Evolutionary conservation across 2,797 vertebrate genomes (phyloP).

Genomic region (Apodemus agrarius): DNA sequence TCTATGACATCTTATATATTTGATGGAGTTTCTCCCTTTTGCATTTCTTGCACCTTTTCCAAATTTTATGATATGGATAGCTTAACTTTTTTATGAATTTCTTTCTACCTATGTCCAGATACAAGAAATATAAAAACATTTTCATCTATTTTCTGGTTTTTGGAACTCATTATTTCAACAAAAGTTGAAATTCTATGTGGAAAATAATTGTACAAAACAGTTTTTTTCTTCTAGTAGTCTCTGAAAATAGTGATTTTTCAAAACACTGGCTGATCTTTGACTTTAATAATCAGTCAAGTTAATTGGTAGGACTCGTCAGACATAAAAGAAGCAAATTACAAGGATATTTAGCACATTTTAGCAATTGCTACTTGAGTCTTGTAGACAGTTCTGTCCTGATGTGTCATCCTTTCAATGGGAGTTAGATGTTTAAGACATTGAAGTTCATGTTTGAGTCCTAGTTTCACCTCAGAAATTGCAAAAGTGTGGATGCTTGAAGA

Average conservation of each 20-base stretch:
- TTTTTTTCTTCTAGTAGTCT: slow-evolving; percentile 41
- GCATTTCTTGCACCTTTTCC: slow-evolving; percentile 42
- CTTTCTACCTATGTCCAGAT: slow-evolving; percentile 28
- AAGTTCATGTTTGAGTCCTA: slow-evolving; percentile 55
- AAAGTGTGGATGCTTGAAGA: not conserved
- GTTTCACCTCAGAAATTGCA: slow-evolving; percentile 48
- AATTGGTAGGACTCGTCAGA: slow-evolving; percentile 44
- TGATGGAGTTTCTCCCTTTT: not conserved
- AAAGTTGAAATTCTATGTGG: slow-evolving; percentile 33
- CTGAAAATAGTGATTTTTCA: slow-evolving; percentile 67
- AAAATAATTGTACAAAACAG: slow-evolving; percentile 54
- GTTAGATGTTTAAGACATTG: slow-evolving; percentile 38
- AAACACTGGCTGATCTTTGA: slow-evolving; percentile 59
- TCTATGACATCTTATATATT: not conserved
- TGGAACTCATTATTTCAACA: slow-evolving; percentile 45
- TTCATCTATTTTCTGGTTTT: not conserved
- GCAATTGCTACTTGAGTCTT: not conserved
- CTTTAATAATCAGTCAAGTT: slow-evolving; percentile 49
- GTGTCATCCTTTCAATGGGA: slow-evolving; percentile 57
- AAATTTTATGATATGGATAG: not conserved
- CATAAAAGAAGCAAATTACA: slow-evolving; percentile 41
- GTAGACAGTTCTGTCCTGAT: not conserved
- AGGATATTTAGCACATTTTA: slow-evolving; percentile 17
- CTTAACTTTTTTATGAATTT: slow-evolving; percentile 11
- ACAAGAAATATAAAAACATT: slow-evolving; percentile 39